Evolutionary conservation across 2,797 vertebrate genomes (phyloP).

Genomic region (Anguilla anguilla): DNA sequence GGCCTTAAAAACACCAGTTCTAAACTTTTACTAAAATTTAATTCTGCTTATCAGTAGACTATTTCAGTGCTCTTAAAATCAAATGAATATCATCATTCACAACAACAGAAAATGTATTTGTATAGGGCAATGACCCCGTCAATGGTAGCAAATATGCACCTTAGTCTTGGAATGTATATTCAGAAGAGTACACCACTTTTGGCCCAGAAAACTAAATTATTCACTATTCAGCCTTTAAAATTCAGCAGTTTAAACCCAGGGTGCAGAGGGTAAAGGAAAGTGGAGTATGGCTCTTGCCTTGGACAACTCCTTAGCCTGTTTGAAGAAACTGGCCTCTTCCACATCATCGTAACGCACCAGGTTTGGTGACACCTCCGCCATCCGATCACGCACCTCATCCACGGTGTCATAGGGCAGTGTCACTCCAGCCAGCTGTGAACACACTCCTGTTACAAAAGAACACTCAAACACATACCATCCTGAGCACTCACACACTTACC

Average conservation of each 20-base stretch:
- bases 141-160: neutral
- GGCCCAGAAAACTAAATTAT: neutral
- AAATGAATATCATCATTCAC: neutral
- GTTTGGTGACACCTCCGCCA: constrained; percentile 91
- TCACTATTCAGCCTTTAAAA: neutral
- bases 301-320: constrained; percentile 87
- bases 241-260: neutral
- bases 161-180: neutral
- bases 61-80: neutral
- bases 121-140: neutral
- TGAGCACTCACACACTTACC: constrained; percentile 19
- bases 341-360: constrained; percentile 91
- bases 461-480: neutral
- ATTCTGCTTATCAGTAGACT: neutral
- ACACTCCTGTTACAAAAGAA: constrained; percentile 26
- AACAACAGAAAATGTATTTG: neutral
- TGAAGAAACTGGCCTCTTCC: constrained; percentile 95
- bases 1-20: neutral
- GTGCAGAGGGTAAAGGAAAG: neutral
- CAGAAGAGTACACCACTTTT: neutral
- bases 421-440: constrained; percentile 81
- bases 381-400: constrained; percentile 81
- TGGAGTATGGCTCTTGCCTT: constrained; percentile 67
- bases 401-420: constrained; percentile 88
- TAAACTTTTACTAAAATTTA: neutral